Evolutionary conservation across 2,113 vertebrate species (phyloP).

Genomic region (Tragulus kanchil): DNA sequence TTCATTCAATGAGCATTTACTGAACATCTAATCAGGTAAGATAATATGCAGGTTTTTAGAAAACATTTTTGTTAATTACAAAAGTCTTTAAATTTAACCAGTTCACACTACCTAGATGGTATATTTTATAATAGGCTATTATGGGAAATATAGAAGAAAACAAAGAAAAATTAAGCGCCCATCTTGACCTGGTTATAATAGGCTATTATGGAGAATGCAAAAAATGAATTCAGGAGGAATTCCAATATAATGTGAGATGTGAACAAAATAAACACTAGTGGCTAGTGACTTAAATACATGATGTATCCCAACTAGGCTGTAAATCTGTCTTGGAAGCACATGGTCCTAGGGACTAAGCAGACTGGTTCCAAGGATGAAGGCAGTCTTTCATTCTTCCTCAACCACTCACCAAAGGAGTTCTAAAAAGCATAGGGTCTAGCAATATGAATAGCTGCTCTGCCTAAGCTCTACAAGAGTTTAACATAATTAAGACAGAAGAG

Average conservation of each 20-base stretch:
- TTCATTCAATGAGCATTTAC: not conserved
- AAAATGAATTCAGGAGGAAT: not conserved
- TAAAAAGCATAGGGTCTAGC: not conserved
- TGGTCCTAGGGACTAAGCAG: not conserved
- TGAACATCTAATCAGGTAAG: conserved; percentile 29
- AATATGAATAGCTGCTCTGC: not conserved
- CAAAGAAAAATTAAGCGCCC: not conserved
- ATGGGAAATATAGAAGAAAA: not conserved
- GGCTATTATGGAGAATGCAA: too few species aligned
- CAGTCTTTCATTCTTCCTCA: not conserved
- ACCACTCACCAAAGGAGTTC: not conserved
- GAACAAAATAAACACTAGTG: not conserved
- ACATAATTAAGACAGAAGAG: not conserved
- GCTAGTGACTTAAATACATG: not conserved
- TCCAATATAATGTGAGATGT: not conserved
- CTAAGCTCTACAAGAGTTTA: not conserved
- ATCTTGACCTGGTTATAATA: not conserved
- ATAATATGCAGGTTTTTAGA: not conserved
- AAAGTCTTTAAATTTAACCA: conserved; percentile 32
- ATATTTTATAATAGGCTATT: conserved; percentile 1
- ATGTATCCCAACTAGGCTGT: not conserved
- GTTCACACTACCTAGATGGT: not conserved
- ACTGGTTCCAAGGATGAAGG: not conserved
- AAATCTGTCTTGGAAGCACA: not conserved
- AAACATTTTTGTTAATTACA: conserved; percentile 38